Percentiles rank a stretch among this genome's conserved stretches.
Conservation (phyloP, 2,113 vertebrate genomes). For the Callorhinus ursinus region DNA sequence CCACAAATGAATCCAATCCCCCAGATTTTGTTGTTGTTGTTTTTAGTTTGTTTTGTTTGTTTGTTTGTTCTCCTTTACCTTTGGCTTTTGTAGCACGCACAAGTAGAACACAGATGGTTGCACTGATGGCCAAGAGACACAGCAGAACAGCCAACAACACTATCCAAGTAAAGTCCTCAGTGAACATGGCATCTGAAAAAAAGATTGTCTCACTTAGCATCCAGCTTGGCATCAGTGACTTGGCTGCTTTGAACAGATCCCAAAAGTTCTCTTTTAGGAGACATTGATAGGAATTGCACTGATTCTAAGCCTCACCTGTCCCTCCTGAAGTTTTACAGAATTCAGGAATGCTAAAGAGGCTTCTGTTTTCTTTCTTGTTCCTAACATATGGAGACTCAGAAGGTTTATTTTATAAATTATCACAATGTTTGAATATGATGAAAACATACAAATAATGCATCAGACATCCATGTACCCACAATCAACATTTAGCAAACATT, state of each 20-base stretch:
- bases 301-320: neutral
- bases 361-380: neutral
- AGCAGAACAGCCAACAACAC: too few species aligned
- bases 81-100: too few species aligned
- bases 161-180: too few species aligned
- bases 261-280: neutral
- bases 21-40: too few species aligned
- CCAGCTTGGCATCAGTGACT: neutral
- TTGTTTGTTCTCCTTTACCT: too few species aligned
- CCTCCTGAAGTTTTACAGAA: neutral
- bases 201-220: neutral
- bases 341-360: neutral
- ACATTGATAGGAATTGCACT: neutral
- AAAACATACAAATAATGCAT: neutral
- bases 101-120: too few species aligned
- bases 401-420: neutral
- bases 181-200: too few species aligned
- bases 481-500: neutral
- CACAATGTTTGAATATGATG: neutral
- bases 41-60: too few species aligned
- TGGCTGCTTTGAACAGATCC: neutral
- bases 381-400: neutral
- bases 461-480: neutral
- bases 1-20: too few species aligned
- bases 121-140: too few species aligned